These are phyloP conservation scores for Orthosia gothica DNA, from an alignment of 2,888 invertebrate genomes.

Conservation along the genomic window DNA sequence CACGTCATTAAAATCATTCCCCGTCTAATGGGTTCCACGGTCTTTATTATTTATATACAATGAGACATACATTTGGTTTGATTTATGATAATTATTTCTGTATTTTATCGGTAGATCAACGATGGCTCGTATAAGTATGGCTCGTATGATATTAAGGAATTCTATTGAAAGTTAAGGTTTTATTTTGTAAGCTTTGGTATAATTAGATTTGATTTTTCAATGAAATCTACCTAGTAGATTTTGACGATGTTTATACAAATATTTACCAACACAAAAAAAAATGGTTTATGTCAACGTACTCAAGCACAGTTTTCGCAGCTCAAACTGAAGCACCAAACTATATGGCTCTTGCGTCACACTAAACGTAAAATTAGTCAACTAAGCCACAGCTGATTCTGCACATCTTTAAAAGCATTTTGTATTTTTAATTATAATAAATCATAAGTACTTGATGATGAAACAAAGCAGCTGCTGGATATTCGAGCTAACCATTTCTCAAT, in stretches of 20 bases:
- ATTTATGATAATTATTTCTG: conserved; percentile 34
- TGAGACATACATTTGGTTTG: conserved; percentile 6
- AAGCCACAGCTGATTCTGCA: too few relatives aligned
- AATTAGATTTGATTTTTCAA: neutral
- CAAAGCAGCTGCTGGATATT: too few relatives aligned
- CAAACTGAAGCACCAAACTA: too few relatives aligned
- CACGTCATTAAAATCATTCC: conserved; percentile 44
- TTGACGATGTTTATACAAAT: too few relatives aligned
- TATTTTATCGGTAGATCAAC: conserved; percentile 2
- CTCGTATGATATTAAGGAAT: neutral
- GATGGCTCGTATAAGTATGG: neutral
- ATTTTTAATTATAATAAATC: too few relatives aligned
- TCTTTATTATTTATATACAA: conserved; percentile 27
- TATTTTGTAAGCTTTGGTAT: neutral
- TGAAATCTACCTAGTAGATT: neutral
- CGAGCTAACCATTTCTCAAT: too few relatives aligned
- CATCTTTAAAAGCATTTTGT: neutral
- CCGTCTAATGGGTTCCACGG: conserved; percentile 32
- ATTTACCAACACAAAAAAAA: too few relatives aligned
- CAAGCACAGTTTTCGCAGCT: too few relatives aligned
- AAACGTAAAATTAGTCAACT: too few relatives aligned
- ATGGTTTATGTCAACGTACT: too few relatives aligned
- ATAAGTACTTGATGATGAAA: too few relatives aligned
- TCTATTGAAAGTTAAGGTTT: neutral
- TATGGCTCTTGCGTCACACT: too few relatives aligned